Conservation (phyloP, 2,113 vertebrate species). For the Nycticebus coucang region DNA sequence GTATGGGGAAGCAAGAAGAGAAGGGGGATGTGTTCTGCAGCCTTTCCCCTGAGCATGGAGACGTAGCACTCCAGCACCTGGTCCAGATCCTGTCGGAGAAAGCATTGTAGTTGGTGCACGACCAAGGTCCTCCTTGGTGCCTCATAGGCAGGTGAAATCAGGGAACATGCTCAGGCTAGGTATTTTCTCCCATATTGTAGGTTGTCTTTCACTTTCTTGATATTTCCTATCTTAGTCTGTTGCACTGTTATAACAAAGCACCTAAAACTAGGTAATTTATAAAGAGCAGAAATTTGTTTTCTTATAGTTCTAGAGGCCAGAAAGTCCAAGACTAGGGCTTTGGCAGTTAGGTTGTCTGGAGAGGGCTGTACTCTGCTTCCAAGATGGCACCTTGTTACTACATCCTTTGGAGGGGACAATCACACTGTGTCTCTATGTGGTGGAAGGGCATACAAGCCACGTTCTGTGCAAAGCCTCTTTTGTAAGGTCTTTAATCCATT, state of each 20-base stretch:
- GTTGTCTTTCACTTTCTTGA: neutral
- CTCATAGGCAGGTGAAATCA: too few species aligned
- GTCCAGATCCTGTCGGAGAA: too few species aligned
- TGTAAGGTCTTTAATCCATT: neutral
- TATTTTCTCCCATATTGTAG: too few species aligned
- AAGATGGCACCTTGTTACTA: neutral
- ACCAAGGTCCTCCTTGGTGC: too few species aligned
- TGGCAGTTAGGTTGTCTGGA: neutral
- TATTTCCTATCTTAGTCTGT: neutral
- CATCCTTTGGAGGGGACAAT: neutral
- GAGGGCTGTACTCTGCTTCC: neutral
- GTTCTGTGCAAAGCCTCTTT: neutral
- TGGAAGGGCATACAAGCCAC: neutral
- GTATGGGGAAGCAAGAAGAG: constrained; percentile 90
- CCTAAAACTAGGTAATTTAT: neutral
- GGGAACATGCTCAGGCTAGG: too few species aligned
- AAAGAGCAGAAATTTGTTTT: neutral
- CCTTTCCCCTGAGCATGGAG: constrained; percentile 85
- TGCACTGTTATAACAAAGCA: neutral
- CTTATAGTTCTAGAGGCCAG: neutral
- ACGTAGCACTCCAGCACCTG: constrained; percentile 76
- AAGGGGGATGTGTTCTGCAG: constrained; percentile 85
- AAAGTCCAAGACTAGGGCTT: neutral
- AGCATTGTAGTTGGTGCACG: too few species aligned
- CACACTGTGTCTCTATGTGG: neutral